These are phyloP conservation scores for Chondrilla cf. caribensis DNA, from an alignment of 37 sponge, comb jelly and placozoan species.

Conservation along the genomic window DNA sequence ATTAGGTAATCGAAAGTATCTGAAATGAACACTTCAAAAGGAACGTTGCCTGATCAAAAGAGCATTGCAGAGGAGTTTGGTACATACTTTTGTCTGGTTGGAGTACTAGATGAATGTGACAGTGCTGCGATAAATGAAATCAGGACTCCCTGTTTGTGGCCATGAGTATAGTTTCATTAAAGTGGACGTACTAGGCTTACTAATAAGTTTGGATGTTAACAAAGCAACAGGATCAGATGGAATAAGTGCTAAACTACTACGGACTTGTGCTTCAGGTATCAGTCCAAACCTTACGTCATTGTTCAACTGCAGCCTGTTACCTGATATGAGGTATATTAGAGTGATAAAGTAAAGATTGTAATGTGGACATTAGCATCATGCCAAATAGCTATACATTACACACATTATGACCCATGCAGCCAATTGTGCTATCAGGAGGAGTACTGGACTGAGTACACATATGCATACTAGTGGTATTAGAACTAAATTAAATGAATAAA, in stretches of 20 bases:
- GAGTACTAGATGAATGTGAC: neutral
- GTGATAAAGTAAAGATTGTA: too few relatives aligned
- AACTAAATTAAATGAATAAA: too few relatives aligned
- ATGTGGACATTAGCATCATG: too few relatives aligned
- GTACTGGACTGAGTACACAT: too few relatives aligned
- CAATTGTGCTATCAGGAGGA: too few relatives aligned
- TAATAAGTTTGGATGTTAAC: conserved; percentile 13
- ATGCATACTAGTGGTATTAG: too few relatives aligned
- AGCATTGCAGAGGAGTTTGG: conserved; percentile 34
- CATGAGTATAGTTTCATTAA: neutral
- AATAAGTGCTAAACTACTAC: conserved; percentile 6
- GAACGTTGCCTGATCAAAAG: neutral
- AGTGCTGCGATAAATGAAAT: neutral
- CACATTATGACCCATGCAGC: too few relatives aligned
- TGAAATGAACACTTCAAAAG: neutral
- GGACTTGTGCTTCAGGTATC: conserved; percentile 7
- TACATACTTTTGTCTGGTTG: neutral
- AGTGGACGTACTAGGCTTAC: conserved; percentile 20
- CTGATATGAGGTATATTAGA: too few relatives aligned
- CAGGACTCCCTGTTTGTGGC: neutral
- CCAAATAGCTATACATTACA: too few relatives aligned
- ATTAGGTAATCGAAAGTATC: neutral
- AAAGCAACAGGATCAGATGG: conserved; percentile 8
- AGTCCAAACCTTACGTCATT: neutral
- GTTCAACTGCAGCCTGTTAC: conserved; percentile 2